Evolutionary conservation across 2,888 invertebrate species (phyloP), one percentile per base, ranked within the genome.

Genomic region (Noctua janthe): DNA sequence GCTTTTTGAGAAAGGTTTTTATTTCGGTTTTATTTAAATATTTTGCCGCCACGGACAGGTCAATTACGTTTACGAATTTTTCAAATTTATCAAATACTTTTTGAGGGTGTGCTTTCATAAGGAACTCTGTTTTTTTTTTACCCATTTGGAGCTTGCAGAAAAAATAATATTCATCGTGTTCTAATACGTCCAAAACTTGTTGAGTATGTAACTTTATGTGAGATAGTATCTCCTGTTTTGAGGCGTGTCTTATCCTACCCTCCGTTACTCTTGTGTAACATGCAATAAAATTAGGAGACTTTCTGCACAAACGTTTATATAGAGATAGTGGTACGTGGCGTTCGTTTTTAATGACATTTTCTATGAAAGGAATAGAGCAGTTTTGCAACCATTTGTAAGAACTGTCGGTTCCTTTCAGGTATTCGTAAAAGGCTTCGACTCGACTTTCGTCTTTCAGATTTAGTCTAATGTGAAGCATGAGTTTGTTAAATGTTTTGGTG

Each of bases 341-440:
- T 74, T 91, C 82, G 75, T 92, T 92, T 39, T 87, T 79, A n/a
- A 94, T 80, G 62, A 91, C 90, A 62, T 90, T 88, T 90, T 93
- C 92, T 70, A 94, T 92, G 49, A 94, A 94, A 54, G 88, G n/a
- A 17, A 89, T 35, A 35, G 96, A 95, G 83, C 96, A 96, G 84
- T 93, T 81, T 59, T 93, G 93, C 49, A 96, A 87, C 96, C 96
- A 96, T 89, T 94, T 96, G 2, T 92, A 81, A 39, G 94, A 92
- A 4, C 73, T 82, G 20, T 91, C 76, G 2, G 84, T n/a, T 78
- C 92, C 87, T 86, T 92, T 92, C 20, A 92, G 90, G 66, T 93
- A 93, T 23, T 92, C 89, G 84, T 93, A 96, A 84, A 96, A 96
- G 2, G 79, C 87, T 89, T 96, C 94, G 39, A 92, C 93, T n/a